Evolutionary conservation across 2,888 invertebrate genomes (phyloP).

Genomic region (Lymantria dispar): DNA sequence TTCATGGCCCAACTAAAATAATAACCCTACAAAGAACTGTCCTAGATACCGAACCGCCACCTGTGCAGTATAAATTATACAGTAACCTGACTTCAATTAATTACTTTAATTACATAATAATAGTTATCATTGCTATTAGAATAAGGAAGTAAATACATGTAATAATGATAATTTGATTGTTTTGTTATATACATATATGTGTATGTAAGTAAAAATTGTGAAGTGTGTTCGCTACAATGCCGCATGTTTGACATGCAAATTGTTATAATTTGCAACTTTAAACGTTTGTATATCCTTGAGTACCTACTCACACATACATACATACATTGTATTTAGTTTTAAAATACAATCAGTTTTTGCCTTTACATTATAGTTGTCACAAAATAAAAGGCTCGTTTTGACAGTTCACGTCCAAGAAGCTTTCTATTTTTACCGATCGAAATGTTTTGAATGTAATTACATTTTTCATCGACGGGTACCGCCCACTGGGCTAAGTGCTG

Average conservation of each 20-base stretch:
- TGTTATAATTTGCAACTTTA: slow-evolving; percentile 3
- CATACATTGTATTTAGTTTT: too few relatives aligned
- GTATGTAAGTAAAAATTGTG: slow-evolving; percentile 1
- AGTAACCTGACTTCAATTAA: background rate
- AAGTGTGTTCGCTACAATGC: slow-evolving; percentile 6
- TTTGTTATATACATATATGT: background rate
- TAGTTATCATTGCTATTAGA: slow-evolving; percentile 14
- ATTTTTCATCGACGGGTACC: too few relatives aligned
- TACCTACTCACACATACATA: background rate
- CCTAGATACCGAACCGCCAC: too few relatives aligned
- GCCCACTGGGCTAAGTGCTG: too few relatives aligned
- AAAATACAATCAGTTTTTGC: too few relatives aligned
- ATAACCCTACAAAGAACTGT: too few relatives aligned
- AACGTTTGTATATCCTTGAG: background rate
- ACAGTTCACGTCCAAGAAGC: too few relatives aligned
- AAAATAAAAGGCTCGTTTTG: too few relatives aligned
- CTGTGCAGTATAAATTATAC: background rate
- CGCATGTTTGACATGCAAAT: background rate
- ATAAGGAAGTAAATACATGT: slow-evolving; percentile 23
- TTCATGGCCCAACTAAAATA: too few relatives aligned
- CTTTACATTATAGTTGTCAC: too few relatives aligned
- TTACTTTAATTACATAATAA: slow-evolving; percentile 25
- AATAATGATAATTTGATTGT: slow-evolving; percentile 22
- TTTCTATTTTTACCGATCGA: too few relatives aligned
- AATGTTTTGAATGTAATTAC: too few relatives aligned